Percentiles rank a stretch among this genome's conserved stretches.
Conservation (phyloP, 2,797 vertebrate genomes). For the Acrossocheilus fasciatus region DNA sequence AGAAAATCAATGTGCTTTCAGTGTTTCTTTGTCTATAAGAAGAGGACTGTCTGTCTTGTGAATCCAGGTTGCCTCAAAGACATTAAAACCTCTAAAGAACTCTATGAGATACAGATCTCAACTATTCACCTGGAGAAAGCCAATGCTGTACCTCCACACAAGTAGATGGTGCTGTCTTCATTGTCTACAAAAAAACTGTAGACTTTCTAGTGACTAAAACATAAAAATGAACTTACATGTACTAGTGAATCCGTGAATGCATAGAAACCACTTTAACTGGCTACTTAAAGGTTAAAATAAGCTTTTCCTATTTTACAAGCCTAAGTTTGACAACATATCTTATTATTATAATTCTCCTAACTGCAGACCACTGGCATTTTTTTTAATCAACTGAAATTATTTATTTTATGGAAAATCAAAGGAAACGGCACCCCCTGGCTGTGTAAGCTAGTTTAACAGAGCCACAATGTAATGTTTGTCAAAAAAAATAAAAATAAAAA, state of each 20-base stretch:
- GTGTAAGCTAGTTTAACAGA: background rate
- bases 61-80: slow-evolving; percentile 8
- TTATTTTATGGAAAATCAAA: background rate
- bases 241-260: background rate
- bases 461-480: background rate
- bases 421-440: slow-evolving; percentile 36
- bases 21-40: slow-evolving; percentile 19
- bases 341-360: background rate
- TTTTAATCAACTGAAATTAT: slow-evolving; percentile 4
- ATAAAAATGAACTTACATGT: background rate
- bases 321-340: background rate
- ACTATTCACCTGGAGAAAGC: slow-evolving; percentile 7
- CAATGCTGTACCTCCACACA: slow-evolving; percentile 6
- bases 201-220: background rate
- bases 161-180: slow-evolving; percentile 5
- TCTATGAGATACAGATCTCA: slow-evolving; percentile 10
- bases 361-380: background rate
- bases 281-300: background rate
- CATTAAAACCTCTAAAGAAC: slow-evolving; percentile 16
- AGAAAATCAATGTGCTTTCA: slow-evolving; percentile 41
- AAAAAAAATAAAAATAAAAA: background rate
- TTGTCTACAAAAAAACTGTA: background rate
- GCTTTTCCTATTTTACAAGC: background rate
- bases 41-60: slow-evolving; percentile 19
- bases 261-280: background rate